A percentile compares a stretch with the other conserved stretches of the same genome.
phyloP scores from a whole-genome alignment of 2,888 invertebrate species.

The Philonicus albiceps region DNA sequence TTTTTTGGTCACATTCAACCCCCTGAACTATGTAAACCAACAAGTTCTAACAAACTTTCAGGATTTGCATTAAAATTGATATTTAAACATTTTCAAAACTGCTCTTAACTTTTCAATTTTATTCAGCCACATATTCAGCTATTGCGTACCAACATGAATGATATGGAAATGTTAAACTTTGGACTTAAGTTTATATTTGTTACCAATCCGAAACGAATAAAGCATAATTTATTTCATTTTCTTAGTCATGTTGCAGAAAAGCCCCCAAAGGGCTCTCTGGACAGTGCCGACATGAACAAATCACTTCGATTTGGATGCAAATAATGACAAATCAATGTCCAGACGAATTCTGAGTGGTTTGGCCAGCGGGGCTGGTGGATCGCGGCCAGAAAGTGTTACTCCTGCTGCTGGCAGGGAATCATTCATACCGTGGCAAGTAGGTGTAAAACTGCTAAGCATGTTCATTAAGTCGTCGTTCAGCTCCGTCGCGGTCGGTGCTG shows the following conservation, averaged over 20 bases:
- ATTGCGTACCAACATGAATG: too few relatives aligned
- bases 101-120: too few relatives aligned
- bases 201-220: too few relatives aligned
- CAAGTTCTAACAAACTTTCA: too few relatives aligned
- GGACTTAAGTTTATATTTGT: too few relatives aligned
- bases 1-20: too few relatives aligned
- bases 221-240: too few relatives aligned
- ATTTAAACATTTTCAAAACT: too few relatives aligned
- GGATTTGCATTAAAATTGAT: too few relatives aligned
- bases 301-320: conserved; percentile 43
- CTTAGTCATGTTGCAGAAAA: neutral
- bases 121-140: too few relatives aligned
- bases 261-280: neutral
- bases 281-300: conserved; percentile 26
- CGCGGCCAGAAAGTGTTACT: neutral
- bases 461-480: conserved; percentile 40
- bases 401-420: conserved; percentile 26
- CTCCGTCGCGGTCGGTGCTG: conserved; percentile 23
- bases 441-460: conserved; percentile 44
- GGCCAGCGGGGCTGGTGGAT: neutral
- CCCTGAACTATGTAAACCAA: too few relatives aligned
- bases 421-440: conserved; percentile 44
- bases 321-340: conserved; percentile 43
- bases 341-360: conserved; percentile 21
- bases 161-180: too few relatives aligned